These are phyloP conservation scores for Anastatus disparis DNA, from an alignment of 1,140 invertebrate species.

Conservation along the genomic window DNA sequence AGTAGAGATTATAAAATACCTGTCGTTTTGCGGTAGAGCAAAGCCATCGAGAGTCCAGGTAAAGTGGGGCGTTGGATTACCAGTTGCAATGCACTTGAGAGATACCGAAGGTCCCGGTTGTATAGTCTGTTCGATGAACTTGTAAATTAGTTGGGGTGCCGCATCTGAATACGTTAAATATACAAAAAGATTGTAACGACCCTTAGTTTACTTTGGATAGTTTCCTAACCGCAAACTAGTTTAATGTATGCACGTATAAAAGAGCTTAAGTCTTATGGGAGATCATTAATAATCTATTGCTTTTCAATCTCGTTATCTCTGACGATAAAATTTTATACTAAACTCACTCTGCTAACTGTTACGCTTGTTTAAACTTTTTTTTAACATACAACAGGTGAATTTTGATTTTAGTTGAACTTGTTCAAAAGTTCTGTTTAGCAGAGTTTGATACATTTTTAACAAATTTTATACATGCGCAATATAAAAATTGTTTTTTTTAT, in stretches of 20 bases:
- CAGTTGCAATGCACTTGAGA: slow-evolving; percentile 89
- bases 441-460: too few relatives aligned
- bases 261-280: not conserved
- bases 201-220: too few relatives aligned
- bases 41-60: slow-evolving; percentile 89
- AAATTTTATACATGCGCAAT: too few relatives aligned
- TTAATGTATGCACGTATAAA: not conserved
- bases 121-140: slow-evolving; percentile 90
- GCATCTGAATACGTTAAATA: slow-evolving; percentile 72
- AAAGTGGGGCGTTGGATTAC: slow-evolving; percentile 90
- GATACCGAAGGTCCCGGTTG: slow-evolving; percentile 89
- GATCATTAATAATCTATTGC: slow-evolving; percentile 20
- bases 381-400: too few relatives aligned
- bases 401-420: too few relatives aligned
- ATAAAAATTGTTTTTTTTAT: too few relatives aligned
- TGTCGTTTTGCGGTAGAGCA: slow-evolving; percentile 77
- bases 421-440: too few relatives aligned
- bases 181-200: not conserved
- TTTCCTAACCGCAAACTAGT: too few relatives aligned
- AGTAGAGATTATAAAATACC: slow-evolving; percentile 61
- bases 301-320: slow-evolving; percentile 4
- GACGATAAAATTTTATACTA: not conserved
- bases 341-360: too few relatives aligned
- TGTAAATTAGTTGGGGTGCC: slow-evolving; percentile 85
- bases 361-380: too few relatives aligned